phyloP scores from a whole-genome alignment of 2,797 vertebrate species.

The Cuculus canorus region DNA sequence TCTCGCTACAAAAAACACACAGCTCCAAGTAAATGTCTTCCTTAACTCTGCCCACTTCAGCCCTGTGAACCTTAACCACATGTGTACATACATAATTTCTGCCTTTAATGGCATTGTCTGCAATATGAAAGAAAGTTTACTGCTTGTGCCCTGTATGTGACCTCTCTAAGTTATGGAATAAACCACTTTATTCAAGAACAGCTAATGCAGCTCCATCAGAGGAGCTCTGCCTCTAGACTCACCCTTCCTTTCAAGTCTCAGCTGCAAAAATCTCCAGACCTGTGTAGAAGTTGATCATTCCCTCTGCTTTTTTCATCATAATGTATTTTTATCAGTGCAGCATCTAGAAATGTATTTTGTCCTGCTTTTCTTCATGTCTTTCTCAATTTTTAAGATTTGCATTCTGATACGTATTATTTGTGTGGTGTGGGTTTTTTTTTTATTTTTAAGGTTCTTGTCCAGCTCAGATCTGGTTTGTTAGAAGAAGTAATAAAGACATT shows the following conservation, averaged over 20 bases:
- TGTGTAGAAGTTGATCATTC: neutral
- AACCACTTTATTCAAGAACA: neutral
- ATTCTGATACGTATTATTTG: neutral
- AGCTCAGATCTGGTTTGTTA: conserved; percentile 75
- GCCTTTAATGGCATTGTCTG: neutral
- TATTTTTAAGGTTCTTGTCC: conserved; percentile 74
- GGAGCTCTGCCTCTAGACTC: neutral
- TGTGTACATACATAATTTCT: neutral
- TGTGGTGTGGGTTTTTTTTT: neutral
- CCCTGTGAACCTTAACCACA: neutral
- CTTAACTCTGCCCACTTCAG: neutral
- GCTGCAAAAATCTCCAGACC: accelerated
- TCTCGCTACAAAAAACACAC: neutral
- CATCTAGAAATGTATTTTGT: neutral
- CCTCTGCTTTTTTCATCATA: neutral
- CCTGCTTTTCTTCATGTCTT: neutral
- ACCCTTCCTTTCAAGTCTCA: neutral
- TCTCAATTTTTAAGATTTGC: neutral
- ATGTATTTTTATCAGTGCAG: neutral
- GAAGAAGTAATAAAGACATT: conserved; percentile 76
- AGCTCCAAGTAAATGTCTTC: neutral
- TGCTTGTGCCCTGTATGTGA: neutral
- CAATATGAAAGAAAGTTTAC: neutral
- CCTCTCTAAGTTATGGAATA: neutral
- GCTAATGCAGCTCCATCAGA: neutral